phyloP scores from a whole-genome alignment of 2,888 invertebrate genomes.

The Mythimna albipuncta region DNA sequence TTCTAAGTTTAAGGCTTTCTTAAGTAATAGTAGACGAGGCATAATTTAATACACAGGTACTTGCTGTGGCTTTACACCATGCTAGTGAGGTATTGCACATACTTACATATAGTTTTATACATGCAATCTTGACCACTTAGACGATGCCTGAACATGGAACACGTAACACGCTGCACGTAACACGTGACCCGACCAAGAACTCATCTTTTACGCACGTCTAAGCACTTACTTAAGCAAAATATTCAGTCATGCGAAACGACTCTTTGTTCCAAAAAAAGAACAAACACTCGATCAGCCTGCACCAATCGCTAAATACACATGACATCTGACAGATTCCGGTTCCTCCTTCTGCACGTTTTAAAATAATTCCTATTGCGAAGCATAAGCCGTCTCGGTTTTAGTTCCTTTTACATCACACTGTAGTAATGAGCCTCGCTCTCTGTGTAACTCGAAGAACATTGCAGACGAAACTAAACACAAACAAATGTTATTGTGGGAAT shows the following conservation, averaged over 20 bases:
- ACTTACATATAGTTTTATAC: not conserved
- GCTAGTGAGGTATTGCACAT: conserved; percentile 5
- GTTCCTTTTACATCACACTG: not conserved
- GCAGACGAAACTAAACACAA: not conserved
- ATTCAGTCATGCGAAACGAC: not conserved
- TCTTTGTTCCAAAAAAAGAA: not conserved
- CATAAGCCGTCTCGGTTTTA: not conserved
- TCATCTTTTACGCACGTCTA: not conserved
- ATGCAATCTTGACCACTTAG: not conserved
- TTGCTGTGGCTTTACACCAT: not conserved
- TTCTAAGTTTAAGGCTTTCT: conserved; percentile 1
- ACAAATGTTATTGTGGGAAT: conserved; percentile 1
- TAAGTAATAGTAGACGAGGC: conserved; percentile 1
- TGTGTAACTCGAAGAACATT: conserved; percentile 1
- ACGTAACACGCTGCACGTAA: not conserved
- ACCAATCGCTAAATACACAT: not conserved
- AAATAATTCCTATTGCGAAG: not conserved
- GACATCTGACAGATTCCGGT: not conserved
- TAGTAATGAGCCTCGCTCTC: too few species aligned
- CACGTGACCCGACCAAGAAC: not conserved
- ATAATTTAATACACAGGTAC: conserved; percentile 4
- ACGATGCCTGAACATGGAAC: conserved; percentile 8
- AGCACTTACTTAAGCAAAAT: not conserved
- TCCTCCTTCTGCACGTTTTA: not conserved
- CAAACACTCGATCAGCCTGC: not conserved